These are phyloP conservation scores for Gryllus bimaculatus DNA, from an alignment of 1,140 invertebrate species.

Conservation along the genomic window DNA sequence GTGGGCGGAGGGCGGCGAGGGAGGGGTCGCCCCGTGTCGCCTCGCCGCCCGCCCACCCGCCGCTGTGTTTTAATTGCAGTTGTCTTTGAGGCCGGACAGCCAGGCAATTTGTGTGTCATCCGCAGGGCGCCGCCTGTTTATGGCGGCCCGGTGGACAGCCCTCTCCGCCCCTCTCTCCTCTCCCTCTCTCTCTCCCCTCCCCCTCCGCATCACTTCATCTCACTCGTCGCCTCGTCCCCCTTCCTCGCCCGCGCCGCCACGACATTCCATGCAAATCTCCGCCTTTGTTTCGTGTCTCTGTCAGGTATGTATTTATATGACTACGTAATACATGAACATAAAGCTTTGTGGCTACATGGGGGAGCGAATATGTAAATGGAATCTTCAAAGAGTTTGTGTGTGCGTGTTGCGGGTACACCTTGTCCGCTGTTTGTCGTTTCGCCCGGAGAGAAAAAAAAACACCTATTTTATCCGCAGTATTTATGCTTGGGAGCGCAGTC, in stretches of 20 bases:
- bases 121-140: not conserved
- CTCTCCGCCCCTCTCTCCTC: not conserved
- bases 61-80: conserved; percentile 3
- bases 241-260: too few species aligned
- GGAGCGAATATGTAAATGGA: not conserved
- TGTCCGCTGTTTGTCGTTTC: not conserved
- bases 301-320: not conserved
- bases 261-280: not conserved
- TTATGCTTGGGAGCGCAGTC: not conserved
- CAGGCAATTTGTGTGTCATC: not conserved
- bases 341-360: not conserved
- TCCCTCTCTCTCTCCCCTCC: not conserved
- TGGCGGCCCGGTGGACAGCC: not conserved
- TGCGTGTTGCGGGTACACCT: not conserved
- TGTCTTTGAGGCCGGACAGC: not conserved
- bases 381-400: not conserved
- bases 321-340: not conserved
- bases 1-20: not conserved
- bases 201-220: too few species aligned
- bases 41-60: too few species aligned
- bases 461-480: not conserved
- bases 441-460: not conserved
- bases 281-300: not conserved
- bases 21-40: not conserved
- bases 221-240: too few species aligned